Evolutionary conservation across 2,113 vertebrate genomes (phyloP).

Genomic region (Elephantulus edwardii): DNA sequence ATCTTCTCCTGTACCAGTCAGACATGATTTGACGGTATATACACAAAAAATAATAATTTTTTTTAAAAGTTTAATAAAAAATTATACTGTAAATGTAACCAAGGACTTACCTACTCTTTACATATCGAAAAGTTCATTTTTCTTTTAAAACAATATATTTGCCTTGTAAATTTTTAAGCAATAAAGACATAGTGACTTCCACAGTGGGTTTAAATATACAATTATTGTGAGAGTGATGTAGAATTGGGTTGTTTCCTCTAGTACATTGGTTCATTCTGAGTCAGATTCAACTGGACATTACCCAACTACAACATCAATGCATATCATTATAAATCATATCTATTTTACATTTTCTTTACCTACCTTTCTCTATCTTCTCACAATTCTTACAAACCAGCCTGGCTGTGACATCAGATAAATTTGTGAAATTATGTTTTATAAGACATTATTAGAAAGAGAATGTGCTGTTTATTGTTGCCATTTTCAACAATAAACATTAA

Average conservation of each 20-base stretch:
- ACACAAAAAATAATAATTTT: too few species aligned
- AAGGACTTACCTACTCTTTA: neutral
- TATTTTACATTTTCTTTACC: neutral
- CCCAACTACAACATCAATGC: too few species aligned
- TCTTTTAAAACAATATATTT: neutral
- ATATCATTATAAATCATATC: neutral
- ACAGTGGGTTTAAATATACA: too few species aligned
- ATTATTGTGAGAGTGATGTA: too few species aligned
- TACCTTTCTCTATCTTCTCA: neutral
- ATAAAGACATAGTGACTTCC: too few species aligned
- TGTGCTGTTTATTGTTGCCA: neutral
- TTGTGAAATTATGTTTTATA: conserved; percentile 15
- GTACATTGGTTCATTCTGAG: too few species aligned
- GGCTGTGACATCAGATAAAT: neutral
- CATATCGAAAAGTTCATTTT: neutral
- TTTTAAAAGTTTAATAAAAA: too few species aligned
- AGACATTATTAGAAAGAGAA: neutral
- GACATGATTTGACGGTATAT: too few species aligned
- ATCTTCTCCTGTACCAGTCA: too few species aligned
- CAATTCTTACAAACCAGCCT: neutral
- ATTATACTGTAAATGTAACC: neutral
- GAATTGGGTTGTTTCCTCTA: too few species aligned
- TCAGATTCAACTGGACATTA: too few species aligned
- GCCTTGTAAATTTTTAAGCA: neutral
- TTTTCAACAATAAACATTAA: too few species aligned